Percentiles rank a stretch among this genome's conserved stretches.
Evolutionary conservation across 2,797 vertebrate species (phyloP).

Genomic region (Ctenochaetus hawaiiensis): DNA sequence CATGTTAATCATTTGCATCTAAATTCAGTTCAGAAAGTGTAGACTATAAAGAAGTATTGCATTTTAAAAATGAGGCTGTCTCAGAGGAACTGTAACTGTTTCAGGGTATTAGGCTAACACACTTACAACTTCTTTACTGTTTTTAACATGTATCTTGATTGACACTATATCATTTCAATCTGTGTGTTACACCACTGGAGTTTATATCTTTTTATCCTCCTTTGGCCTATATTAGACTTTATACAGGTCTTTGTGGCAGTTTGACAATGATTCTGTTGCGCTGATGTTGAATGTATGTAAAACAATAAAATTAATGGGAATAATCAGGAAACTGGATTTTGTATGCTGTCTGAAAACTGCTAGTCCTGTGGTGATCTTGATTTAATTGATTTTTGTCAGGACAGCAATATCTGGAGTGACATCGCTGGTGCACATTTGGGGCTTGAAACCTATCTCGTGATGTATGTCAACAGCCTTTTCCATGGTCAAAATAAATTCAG

Average conservation of each 20-base stretch:
- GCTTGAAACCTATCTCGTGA: too few relatives aligned
- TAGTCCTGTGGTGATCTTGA: background rate
- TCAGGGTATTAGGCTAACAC: background rate
- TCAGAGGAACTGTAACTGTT: background rate
- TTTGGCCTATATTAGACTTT: background rate
- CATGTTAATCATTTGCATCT: background rate
- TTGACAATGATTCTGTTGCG: constrained; percentile 21
- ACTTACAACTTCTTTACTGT: background rate
- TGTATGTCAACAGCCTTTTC: too few relatives aligned
- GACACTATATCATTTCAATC: constrained; percentile 15
- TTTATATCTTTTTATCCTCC: background rate
- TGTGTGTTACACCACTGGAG: constrained; percentile 17
- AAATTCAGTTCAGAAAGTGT: background rate
- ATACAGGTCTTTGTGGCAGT: constrained; percentile 12
- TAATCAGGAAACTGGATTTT: background rate
- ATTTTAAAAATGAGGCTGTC: background rate
- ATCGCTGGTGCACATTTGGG: background rate
- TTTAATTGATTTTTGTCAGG: background rate
- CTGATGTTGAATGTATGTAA: constrained; percentile 49
- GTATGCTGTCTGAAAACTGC: background rate
- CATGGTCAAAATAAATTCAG: too few relatives aligned
- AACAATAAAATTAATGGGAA: constrained; percentile 50
- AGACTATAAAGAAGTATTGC: background rate
- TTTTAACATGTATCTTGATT: background rate
- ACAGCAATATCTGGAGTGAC: background rate